Conservation (phyloP, 2,113 vertebrate genomes). For the Pluvialis apricaria region DNA sequence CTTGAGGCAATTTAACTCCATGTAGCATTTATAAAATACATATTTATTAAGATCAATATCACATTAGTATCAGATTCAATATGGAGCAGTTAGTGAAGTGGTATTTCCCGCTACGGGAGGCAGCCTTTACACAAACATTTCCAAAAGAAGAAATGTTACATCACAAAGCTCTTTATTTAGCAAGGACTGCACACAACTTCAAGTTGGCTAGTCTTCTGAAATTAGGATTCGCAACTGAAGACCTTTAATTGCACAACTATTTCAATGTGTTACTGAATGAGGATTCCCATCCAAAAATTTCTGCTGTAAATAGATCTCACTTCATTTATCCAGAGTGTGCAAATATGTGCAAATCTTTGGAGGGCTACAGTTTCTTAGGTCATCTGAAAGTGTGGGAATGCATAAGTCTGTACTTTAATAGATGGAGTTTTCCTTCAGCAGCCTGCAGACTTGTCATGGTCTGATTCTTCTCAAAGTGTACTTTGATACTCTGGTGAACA, state of each 20-base stretch:
- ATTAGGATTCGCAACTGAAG: not conserved
- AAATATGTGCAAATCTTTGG: not conserved
- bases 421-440: not conserved
- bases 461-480: not conserved
- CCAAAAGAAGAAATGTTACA: not conserved
- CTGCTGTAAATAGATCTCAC: not conserved
- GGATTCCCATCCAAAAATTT: not conserved
- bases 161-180: not conserved
- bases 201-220: not conserved
- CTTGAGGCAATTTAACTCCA: not conserved
- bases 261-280: not conserved
- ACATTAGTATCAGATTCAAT: not conserved
- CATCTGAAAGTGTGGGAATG: not conserved
- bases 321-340: not conserved
- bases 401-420: not conserved
- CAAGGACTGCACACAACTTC: not conserved
- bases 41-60: not conserved
- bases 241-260: not conserved
- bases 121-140: not conserved
- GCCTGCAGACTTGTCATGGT: not conserved
- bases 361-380: not conserved
- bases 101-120: not conserved
- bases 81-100: not conserved
- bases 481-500: not conserved
- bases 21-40: not conserved